Percentiles rank a stretch among this genome's conserved stretches.
Evolutionary conservation across 2,113 vertebrate species (phyloP).

Genomic region (Synodontis membranacea): DNA sequence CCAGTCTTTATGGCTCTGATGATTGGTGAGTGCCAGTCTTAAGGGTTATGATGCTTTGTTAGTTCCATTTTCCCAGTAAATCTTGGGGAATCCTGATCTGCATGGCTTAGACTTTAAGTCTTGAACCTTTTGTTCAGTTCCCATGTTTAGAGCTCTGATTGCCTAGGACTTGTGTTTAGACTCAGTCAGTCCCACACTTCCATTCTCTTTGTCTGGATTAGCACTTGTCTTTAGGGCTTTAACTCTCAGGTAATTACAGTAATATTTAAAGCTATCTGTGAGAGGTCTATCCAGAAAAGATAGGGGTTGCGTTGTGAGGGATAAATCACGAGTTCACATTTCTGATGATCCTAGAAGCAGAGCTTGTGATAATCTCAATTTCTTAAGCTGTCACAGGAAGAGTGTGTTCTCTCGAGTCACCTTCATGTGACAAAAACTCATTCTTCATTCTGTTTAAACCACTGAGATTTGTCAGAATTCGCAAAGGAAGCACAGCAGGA

Average conservation of each 20-base stretch:
- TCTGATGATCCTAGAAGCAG: background rate
- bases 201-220: background rate
- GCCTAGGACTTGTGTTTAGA: background rate
- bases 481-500: background rate
- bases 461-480: slow-evolving; percentile 4
- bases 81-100: background rate
- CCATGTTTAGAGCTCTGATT: background rate
- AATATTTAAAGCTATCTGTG: background rate
- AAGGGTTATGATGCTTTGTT: background rate
- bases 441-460: background rate
- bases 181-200: background rate
- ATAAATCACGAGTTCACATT: background rate
- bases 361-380: background rate
- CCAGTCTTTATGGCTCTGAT: background rate
- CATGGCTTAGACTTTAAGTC: background rate
- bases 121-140: background rate
- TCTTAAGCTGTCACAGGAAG: background rate
- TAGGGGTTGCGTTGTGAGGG: background rate
- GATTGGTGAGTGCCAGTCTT: background rate
- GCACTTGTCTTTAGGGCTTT: background rate
- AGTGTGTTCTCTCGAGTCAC: background rate
- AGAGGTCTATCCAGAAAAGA: background rate
- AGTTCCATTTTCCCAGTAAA: background rate
- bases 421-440: background rate
- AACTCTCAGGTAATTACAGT: too few species aligned